Evolutionary conservation across 2,888 invertebrate species (phyloP), one percentile per base, ranked within the genome.

Genomic region (Mythimna albipuncta): DNA sequence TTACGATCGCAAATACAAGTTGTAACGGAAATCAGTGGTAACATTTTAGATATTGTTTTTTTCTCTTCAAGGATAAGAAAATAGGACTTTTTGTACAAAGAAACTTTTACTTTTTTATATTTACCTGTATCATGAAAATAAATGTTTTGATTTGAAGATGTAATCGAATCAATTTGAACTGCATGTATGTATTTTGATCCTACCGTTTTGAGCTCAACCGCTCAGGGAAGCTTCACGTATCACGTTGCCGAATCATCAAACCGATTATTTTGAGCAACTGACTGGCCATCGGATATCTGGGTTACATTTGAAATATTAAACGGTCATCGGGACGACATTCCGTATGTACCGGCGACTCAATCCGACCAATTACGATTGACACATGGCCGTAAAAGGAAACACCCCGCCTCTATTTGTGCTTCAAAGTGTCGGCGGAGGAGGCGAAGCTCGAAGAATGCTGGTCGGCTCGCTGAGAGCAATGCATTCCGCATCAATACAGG

Each of bases 401-500:
- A 72, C 68, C 69, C 80, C 74, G 76, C 64, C 75, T 59, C 64
- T 65, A 77, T 79, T 85, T 82, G 73, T 75, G 63, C 55, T 76
- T 50, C 75, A 83, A 84, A 84, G 77, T 68, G 72, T 62, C 54
- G 38, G 64, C 69, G 77, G 87, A 88, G 87, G 84, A 75, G 85
- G 79, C 76, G 73, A 77, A 84, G 91, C 73, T 87, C 93, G 84
- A 82, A 81, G 81, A 86, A 88, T 77, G 69, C 85, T 91, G 92
- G 93, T 81, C 81, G 85, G 82, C 81, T 84, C 83, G 82, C 80
- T 81, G 85, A 82, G 89, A 86, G 90, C 91, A 90, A 90, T 91
- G 89, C 90, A 91, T 90, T 89, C 87, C 88, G 83, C 89, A 89
- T 92, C 93, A 92, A 92, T 92, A 92, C 90, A 90, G 90, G 88